Evolutionary conservation across 2,888 invertebrate genomes (phyloP), one percentile per base, ranked within the genome.

Genomic region (Parapristionchus giblindavisi): DNA sequence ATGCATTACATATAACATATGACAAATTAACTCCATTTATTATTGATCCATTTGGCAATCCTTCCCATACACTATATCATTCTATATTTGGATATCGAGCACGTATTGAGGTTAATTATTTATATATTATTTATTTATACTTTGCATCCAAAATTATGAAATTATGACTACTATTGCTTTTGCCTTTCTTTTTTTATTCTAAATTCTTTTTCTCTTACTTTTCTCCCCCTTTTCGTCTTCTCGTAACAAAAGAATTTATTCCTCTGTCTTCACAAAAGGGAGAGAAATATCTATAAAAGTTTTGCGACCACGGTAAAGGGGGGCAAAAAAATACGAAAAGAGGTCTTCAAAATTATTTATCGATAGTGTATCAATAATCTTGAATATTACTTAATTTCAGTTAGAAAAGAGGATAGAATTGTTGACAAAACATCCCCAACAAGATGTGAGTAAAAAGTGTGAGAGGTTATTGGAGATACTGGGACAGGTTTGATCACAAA

Each of bases 41-140:
- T 70, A 73, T 83, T 78, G 85, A 85, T 66, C 85, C 85, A 52
- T 85, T 85, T 76, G 81, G 80, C 75, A 85, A 85, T 71, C 82
- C 84, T 6, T 79, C 81, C 58, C 85, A 83, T 77, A 85, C 85
- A 11, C 63, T 85, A 6, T 85, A 48, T 38, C 66, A 66, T 66
- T 32, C 51, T 29, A 66, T 66, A 66, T 66, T 66, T 24, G 66
- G 66, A 32, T n/a, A 66, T 66, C 66, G 66, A 66, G 66, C 66
- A 21, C 48, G 66, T 11, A 48, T 32, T 34, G 66, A 66, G 34
- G 66, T 66, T 8, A 32, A 51, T 32, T 8, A n/a, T 21, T 54
- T 24, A n/a, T 8, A n/a, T 24, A 6, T 54, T 24, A n/a, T n/a
- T 14, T n/a, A n/a, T n/a, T n/a, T n/a, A n/a, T n/a, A 14, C 48